A percentile compares a stretch with the other conserved stretches of the same genome.
phyloP scores from a whole-genome alignment of 2,113 vertebrate species.

The Cranoglanis bouderius region DNA sequence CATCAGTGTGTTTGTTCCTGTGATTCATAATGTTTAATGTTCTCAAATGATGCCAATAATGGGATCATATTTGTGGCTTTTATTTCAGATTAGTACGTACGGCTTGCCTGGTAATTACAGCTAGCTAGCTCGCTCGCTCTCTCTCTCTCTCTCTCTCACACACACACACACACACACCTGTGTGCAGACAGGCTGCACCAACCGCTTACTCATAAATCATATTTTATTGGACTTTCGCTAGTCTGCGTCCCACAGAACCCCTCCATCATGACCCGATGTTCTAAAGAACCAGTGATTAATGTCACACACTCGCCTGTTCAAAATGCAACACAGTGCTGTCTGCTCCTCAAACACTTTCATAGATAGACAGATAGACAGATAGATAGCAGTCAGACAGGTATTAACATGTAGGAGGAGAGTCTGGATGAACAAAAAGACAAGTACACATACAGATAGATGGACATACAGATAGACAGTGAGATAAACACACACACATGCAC shows the following conservation, averaged over 20 bases:
- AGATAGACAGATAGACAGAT: background rate
- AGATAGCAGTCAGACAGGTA: background rate
- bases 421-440: background rate
- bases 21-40: background rate
- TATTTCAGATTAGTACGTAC: constrained; percentile 19
- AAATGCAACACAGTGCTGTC: background rate
- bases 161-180: constrained; percentile 4
- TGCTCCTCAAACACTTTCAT: background rate
- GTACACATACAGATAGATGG: background rate
- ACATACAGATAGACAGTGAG: background rate
- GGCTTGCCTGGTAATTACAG: background rate
- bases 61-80: constrained; percentile 5
- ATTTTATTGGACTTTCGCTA: background rate
- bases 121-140: background rate
- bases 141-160: background rate
- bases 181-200: background rate
- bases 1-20: constrained; percentile 12
- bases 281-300: constrained; percentile 3
- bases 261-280: background rate
- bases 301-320: background rate
- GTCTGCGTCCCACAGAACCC: background rate
- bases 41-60: background rate
- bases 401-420: background rate
- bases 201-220: background rate
- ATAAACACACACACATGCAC: background rate